Conservation (phyloP, 1,140 invertebrate species). For the Bombus consobrinus region DNA sequence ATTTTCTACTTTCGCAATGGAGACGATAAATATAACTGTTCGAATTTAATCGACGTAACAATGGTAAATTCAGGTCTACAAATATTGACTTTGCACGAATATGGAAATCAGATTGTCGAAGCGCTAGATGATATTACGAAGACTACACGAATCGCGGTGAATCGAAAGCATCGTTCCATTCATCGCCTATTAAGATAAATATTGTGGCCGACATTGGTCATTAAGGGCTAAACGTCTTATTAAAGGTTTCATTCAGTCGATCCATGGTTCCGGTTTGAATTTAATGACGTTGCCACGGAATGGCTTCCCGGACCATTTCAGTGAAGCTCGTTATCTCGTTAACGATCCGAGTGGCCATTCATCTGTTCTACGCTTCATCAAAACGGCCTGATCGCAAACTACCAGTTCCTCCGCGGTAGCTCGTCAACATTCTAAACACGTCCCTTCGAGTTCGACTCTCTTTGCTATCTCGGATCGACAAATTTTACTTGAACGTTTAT, state of each 20-base stretch:
- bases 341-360: slow-evolving; percentile 58
- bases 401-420: background rate
- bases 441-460: background rate
- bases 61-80: background rate
- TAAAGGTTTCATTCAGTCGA: slow-evolving; percentile 26
- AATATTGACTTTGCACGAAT: background rate
- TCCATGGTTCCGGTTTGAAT: slow-evolving; percentile 38
- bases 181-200: slow-evolving; percentile 37
- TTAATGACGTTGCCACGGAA: slow-evolving; percentile 52
- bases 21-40: background rate
- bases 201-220: slow-evolving; percentile 36
- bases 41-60: background rate
- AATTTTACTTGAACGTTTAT: too few relatives aligned
- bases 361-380: slow-evolving; percentile 58
- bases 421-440: background rate
- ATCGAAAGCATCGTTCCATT: slow-evolving; percentile 4
- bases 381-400: slow-evolving; percentile 35
- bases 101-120: background rate
- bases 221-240: slow-evolving; percentile 58
- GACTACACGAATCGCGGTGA: background rate
- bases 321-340: slow-evolving; percentile 63
- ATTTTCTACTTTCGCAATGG: background rate
- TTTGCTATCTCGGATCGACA: background rate
- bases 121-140: background rate
- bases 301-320: slow-evolving; percentile 52